Evolutionary conservation across 2,113 vertebrate species (phyloP).

Genomic region (sheep (Ovis aries)): DNA sequence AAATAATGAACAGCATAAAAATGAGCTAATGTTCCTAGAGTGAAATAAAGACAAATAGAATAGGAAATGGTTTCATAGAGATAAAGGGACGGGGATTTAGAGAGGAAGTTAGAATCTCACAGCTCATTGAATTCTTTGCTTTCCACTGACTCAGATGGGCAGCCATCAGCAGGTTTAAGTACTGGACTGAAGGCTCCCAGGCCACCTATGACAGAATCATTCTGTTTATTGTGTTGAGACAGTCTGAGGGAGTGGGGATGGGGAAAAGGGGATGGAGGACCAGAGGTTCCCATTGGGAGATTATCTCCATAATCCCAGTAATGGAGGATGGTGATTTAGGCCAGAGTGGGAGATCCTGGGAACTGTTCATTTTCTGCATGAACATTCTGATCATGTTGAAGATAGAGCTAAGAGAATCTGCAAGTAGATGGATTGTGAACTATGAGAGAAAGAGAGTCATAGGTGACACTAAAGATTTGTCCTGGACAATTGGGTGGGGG

Average conservation of each 20-base stretch:
- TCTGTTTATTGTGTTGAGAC: neutral
- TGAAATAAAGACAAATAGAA: neutral
- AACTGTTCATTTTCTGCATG: neutral
- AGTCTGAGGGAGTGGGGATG: no score
- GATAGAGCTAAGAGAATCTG: neutral
- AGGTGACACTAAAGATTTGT: neutral
- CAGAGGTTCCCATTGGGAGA: no score
- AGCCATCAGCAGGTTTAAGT: neutral
- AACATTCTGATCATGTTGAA: neutral
- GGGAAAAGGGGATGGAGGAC: no score
- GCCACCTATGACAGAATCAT: neutral
- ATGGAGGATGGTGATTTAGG: no score
- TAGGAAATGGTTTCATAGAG: neutral
- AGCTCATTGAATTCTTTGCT: neutral
- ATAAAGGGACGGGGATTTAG: rapidly evolving
- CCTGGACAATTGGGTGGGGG: neutral
- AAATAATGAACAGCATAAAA: neutral
- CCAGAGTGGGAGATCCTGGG: neutral
- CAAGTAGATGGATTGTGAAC: neutral
- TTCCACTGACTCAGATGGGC: neutral
- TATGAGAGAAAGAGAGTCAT: neutral
- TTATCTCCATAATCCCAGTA: neutral
- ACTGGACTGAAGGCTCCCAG: neutral
- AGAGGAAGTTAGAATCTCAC: neutral
- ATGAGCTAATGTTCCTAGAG: neutral